Conservation (phyloP, 53 echinoderm and acorn worm species). For the Holothuria scabra region DNA sequence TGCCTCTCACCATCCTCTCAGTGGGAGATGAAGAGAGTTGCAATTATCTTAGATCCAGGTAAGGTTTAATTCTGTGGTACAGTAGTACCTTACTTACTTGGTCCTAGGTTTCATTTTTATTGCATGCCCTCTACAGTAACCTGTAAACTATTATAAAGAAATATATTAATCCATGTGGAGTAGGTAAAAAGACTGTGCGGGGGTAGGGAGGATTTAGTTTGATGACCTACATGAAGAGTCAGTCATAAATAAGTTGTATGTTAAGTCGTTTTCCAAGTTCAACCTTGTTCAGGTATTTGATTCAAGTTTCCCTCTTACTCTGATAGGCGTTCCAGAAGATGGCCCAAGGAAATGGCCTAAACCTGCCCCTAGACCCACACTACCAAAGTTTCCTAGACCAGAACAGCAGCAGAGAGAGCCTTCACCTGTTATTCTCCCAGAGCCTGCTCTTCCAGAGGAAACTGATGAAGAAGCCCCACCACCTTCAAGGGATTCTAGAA, state of each 20-base stretch:
- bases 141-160: too few relatives aligned
- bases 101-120: too few relatives aligned
- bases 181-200: too few relatives aligned
- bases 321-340: constrained; percentile 79
- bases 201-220: too few relatives aligned
- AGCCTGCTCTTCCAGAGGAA: constrained; percentile 1
- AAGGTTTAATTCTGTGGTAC: background rate
- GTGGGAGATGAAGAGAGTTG: constrained; percentile 80
- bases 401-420: background rate
- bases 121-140: too few relatives aligned
- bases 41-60: constrained; percentile 87
- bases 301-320: background rate
- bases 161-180: too few relatives aligned
- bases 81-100: too few relatives aligned
- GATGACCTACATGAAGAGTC: too few relatives aligned
- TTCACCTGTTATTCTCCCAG: background rate
- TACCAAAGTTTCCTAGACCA: constrained; percentile 8
- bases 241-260: too few relatives aligned
- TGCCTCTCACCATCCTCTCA: constrained; percentile 77
- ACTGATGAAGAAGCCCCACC: constrained; percentile 7
- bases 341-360: constrained; percentile 73
- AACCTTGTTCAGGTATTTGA: too few relatives aligned
- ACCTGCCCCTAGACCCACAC: constrained; percentile 35
- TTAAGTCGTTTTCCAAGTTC: too few relatives aligned
- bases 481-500: constrained; percentile 40